Percentiles rank a stretch among this genome's conserved stretches.
These are phyloP conservation scores for Cotesia vestalis DNA, from an alignment of 1,140 invertebrate species.

Conservation along the genomic window DNA sequence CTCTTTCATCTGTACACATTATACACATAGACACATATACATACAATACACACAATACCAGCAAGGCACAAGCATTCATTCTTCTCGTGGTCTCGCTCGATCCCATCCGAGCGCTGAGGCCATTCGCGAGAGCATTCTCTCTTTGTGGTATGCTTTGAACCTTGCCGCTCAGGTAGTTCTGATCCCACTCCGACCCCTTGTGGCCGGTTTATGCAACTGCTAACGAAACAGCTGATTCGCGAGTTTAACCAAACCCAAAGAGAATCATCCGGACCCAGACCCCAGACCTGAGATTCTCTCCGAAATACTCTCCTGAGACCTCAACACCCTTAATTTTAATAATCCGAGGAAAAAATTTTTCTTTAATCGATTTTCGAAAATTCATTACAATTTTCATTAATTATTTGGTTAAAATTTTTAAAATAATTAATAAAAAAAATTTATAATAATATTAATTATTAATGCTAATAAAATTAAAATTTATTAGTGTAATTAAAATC, in stretches of 20 bases:
- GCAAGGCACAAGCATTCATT: not conserved
- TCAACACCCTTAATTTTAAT: no score
- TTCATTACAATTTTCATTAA: no score
- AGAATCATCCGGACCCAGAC: no score
- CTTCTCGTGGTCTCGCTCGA: no score
- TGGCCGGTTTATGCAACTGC: slow-evolving; percentile 4
- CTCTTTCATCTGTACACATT: slow-evolving; percentile 4
- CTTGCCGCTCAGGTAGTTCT: slow-evolving; percentile 36
- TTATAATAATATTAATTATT: no score
- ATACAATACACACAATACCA: no score
- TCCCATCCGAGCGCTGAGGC: slow-evolving; percentile 1
- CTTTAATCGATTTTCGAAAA: no score
- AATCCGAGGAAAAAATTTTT: no score
- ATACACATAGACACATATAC: not conserved
- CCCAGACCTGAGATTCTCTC: not conserved
- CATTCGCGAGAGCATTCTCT: slow-evolving; percentile 41
- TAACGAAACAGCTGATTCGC: slow-evolving; percentile 32
- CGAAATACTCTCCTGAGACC: not conserved
- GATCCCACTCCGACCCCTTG: not conserved
- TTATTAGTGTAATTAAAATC: no score
- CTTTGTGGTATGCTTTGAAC: slow-evolving; percentile 42
- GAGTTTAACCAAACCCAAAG: not conserved
- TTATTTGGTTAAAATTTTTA: no score
- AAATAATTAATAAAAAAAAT: no score
- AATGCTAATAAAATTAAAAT: no score